These are phyloP conservation scores for Callopanchax toddi DNA, from an alignment of 2,113 vertebrate species.

Conservation along the genomic window DNA sequence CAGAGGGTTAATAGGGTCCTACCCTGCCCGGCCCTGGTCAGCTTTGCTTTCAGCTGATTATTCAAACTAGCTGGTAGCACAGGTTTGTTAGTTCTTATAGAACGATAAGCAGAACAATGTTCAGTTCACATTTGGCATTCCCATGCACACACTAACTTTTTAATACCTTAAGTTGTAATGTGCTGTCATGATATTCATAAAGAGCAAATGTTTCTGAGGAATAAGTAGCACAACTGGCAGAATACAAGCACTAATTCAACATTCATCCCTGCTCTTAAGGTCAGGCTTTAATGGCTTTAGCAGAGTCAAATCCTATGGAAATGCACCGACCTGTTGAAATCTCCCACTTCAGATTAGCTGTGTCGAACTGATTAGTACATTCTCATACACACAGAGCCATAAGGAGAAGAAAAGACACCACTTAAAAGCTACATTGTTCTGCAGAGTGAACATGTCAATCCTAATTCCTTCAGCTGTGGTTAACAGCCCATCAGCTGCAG, in stretches of 20 bases:
- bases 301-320: constrained; percentile 32
- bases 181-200: constrained; percentile 7
- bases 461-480: constrained; percentile 70
- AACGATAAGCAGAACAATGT: no score
- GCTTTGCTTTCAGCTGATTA: no score
- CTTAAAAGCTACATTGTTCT: constrained; percentile 77
- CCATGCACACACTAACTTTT: neutral
- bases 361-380: constrained; percentile 57
- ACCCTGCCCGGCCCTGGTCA: no score
- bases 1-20: no score
- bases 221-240: constrained; percentile 26
- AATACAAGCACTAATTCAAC: constrained; percentile 35
- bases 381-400: constrained; percentile 45
- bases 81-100: no score
- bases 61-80: no score
- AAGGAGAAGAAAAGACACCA: constrained; percentile 50
- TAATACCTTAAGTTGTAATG: constrained; percentile 5
- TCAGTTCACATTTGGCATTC: neutral
- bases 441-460: constrained; percentile 72
- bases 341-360: constrained; percentile 63
- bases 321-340: constrained; percentile 53
- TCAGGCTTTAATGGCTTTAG: constrained; percentile 30
- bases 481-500: constrained; percentile 65
- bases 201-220: constrained; percentile 21
- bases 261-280: neutral